These are phyloP conservation scores for Nycticebus coucang DNA, from an alignment of 2,113 vertebrate species.

Conservation along the genomic window DNA sequence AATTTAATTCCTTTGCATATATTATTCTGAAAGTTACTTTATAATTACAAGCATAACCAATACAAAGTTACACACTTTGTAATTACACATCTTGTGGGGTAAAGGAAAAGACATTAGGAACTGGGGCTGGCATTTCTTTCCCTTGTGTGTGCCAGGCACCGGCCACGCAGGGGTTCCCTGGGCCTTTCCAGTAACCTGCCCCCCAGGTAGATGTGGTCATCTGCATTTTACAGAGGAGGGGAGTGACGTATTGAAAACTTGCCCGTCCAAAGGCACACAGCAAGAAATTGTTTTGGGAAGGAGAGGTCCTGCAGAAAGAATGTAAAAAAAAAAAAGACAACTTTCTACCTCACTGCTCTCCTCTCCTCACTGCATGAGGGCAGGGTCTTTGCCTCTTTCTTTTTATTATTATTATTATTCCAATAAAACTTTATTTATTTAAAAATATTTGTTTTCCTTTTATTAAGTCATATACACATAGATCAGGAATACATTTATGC, in stretches of 20 bases:
- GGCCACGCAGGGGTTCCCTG: rapidly evolving
- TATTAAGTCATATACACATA: too few species aligned
- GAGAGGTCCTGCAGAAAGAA: background rate
- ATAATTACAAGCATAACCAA: slow-evolving; percentile 74
- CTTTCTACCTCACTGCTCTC: background rate
- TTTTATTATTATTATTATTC: too few species aligned
- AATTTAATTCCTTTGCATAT: slow-evolving; percentile 57
- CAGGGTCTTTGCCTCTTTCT: background rate
- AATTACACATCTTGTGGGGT: background rate
- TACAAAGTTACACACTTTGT: slow-evolving; percentile 50
- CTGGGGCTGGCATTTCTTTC: background rate
- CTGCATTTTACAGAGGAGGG: background rate
- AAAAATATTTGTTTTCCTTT: too few species aligned
- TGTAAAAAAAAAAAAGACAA: too few species aligned
- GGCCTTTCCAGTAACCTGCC: background rate
- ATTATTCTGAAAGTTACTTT: slow-evolving; percentile 58
- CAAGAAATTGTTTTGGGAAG: background rate
- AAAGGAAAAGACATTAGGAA: background rate
- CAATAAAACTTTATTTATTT: too few species aligned
- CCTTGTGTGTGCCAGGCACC: rapidly evolving
- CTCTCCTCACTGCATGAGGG: too few species aligned
- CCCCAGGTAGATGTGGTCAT: too few species aligned
- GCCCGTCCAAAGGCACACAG: background rate
- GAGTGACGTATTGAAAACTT: background rate
- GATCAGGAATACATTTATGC: too few species aligned